phyloP scores from a whole-genome alignment of 1,140 invertebrate species.

The Zaprionus ghesquierei region DNA sequence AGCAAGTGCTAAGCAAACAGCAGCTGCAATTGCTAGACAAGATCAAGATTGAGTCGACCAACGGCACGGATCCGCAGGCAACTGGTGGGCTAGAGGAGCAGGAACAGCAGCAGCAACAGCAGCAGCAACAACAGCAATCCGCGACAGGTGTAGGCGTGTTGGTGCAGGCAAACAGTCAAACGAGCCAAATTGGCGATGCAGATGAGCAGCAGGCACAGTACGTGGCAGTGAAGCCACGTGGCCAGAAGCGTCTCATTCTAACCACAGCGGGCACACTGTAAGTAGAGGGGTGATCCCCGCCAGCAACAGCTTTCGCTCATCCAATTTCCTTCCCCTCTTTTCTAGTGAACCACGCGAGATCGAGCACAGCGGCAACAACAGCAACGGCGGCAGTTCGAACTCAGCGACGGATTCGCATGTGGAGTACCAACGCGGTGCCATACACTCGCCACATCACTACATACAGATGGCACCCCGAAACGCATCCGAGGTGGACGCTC shows the following conservation, averaged over 20 bases:
- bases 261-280: conserved; percentile 77
- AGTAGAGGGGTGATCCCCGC: conserved; percentile 22
- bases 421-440: conserved; percentile 58
- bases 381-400: conserved; percentile 53
- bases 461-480: conserved; percentile 77
- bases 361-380: conserved; percentile 57
- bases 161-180: conserved; percentile 53
- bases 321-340: not conserved
- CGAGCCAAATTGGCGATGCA: conserved; percentile 38
- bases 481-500: conserved; percentile 45
- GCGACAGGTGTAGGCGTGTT: conserved; percentile 49
- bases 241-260: conserved; percentile 66
- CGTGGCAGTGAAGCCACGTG: conserved; percentile 43
- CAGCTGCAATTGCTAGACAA: conserved; percentile 71
- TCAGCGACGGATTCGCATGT: conserved; percentile 56
- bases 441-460: conserved; percentile 65
- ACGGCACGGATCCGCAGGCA: conserved; percentile 50
- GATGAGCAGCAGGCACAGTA: conserved; percentile 58
- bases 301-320: not conserved
- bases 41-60: conserved; percentile 71
- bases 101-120: conserved; percentile 54
- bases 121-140: conserved; percentile 26
- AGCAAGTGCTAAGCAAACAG: conserved; percentile 59
- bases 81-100: conserved; percentile 51
- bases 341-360: conserved; percentile 61